A percentile compares a stretch with the other conserved stretches of the same genome.
Conservation (phyloP, 2,113 vertebrate species). For the Spea bombifrons region DNA sequence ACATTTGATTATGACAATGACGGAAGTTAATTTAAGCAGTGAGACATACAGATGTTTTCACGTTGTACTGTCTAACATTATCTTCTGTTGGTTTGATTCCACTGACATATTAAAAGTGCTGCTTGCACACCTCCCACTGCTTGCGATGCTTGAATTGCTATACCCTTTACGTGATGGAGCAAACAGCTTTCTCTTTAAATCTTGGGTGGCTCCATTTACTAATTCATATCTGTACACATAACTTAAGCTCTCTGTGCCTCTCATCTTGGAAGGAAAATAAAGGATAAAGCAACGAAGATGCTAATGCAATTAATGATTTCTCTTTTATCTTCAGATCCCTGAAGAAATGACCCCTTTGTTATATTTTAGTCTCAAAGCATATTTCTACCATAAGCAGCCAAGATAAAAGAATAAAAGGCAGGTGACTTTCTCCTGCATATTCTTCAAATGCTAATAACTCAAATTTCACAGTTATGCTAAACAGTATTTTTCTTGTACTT, state of each 20-base stretch:
- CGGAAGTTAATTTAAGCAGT: too few species aligned
- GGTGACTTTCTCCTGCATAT: not conserved
- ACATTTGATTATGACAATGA: too few species aligned
- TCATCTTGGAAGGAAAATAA: not conserved
- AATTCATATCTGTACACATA: not conserved
- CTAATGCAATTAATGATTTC: slow-evolving; percentile 4
- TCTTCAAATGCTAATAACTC: slow-evolving; percentile 5
- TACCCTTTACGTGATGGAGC: not conserved
- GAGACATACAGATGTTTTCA: too few species aligned
- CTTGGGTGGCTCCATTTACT: not conserved
- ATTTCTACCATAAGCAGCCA: not conserved
- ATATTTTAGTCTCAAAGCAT: not conserved
- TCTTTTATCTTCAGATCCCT: not conserved
- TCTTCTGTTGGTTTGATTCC: too few species aligned
- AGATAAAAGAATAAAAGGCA: not conserved
- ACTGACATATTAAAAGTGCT: too few species aligned
- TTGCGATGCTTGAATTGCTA: too few species aligned
- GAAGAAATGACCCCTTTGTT: not conserved
- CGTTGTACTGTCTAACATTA: too few species aligned
- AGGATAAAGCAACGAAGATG: not conserved
- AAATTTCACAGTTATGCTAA: not conserved
- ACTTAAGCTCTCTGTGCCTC: not conserved
- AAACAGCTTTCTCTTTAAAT: not conserved
- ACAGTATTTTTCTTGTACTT: not conserved
- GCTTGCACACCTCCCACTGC: too few species aligned